Evolutionary conservation across 1,140 invertebrate genomes (phyloP), one percentile per base, ranked within the genome.

Genomic region (Holcopasites calliopsidis): DNA sequence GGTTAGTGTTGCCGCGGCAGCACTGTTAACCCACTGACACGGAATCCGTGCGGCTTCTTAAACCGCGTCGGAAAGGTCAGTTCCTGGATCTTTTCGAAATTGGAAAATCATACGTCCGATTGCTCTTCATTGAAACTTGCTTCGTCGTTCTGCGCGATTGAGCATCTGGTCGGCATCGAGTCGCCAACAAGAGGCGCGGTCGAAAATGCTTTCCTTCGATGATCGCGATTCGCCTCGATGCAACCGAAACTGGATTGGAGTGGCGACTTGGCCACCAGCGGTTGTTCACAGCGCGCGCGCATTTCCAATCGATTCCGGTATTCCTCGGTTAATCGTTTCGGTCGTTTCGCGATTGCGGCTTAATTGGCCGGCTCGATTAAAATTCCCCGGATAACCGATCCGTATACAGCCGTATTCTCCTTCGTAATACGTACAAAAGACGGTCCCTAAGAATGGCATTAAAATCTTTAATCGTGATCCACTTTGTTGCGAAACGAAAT

Each of bases 341-440:
- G 54, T 77, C 65, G 38, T 62, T 49, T 73, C 40, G 64, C 18
- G 49, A 68, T 68, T 38, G 54, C n/a, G 47, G 68, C 64, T 78
- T 81, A 73, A 81, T 74, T 77, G 74, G 54, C 58, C 23, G 61
- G 16, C 58, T 47, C 58, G 52, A 57, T 78, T 77, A 71, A 78
- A 74, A 81, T 74, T 70, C 69, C 11, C 55, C 21, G 57, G 79
- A 81, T 83, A 79, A 77, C 62, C 78, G 77, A 83, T 81, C 57
- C 26, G 18, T 5, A n/a, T 42, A 21, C 28, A 40, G 21, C 10
- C 42, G 49, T 47, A 55, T 55, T 73, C 73, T 28, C 68, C 69
- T 73, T 81, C 78, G 28, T 62, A 42, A 71, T 47, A 31, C 54
- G 40, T 60, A 38, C 23, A 42, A 42, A 79, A 44, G 38, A 10